Percentiles rank a stretch among this genome's conserved stretches.
phyloP scores from a whole-genome alignment of 2,113 vertebrate genomes.

The Sula dactylatra region DNA sequence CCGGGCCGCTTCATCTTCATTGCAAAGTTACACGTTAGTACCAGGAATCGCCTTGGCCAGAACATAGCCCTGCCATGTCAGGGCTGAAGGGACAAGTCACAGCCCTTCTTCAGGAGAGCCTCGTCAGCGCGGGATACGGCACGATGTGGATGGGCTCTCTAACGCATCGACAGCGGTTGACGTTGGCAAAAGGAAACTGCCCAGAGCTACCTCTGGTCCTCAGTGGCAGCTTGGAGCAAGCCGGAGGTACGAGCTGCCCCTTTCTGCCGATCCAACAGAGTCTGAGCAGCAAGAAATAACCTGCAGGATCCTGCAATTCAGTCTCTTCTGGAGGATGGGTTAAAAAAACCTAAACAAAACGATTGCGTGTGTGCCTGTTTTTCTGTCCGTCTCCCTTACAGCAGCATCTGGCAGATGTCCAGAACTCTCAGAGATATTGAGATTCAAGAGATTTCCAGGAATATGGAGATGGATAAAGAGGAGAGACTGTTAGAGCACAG shows the following conservation, averaged over 20 bases:
- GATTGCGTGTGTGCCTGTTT: background rate
- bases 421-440: background rate
- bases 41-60: background rate
- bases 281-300: background rate
- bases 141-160: accelerated
- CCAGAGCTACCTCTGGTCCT: background rate
- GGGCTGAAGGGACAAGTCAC: background rate
- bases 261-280: background rate
- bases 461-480: background rate
- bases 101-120: background rate
- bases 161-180: accelerated
- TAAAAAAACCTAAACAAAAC: background rate
- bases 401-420: background rate
- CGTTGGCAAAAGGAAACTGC: accelerated
- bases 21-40: accelerated
- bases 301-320: background rate
- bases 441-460: background rate
- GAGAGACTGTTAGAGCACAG: background rate
- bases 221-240: background rate
- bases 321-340: background rate
- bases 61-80: accelerated
- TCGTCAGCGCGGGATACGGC: accelerated
- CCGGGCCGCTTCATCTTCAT: background rate
- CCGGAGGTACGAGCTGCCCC: background rate
- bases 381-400: too few relatives aligned